These are phyloP conservation scores for Rotaria sp. DNA, from an alignment of 2,888 invertebrate genomes.

Conservation along the genomic window DNA sequence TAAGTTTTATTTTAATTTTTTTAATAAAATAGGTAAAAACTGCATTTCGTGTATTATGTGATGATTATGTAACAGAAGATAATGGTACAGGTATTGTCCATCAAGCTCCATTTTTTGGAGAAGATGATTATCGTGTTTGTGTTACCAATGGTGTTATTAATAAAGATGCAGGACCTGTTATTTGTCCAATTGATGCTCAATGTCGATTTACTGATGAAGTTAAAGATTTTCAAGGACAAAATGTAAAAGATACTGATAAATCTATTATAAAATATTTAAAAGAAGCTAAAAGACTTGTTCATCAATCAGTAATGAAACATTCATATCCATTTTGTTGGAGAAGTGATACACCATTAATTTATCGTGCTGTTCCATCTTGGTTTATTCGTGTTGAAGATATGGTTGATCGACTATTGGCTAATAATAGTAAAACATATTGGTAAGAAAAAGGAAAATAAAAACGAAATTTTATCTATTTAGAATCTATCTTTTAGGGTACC, in stretches of 20 bases:
- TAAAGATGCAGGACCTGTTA: slow-evolving; percentile 71
- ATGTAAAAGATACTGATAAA: slow-evolving; percentile 96
- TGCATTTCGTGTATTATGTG: slow-evolving; percentile 75
- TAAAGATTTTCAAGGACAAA: slow-evolving; percentile 74
- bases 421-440: slow-evolving; percentile 86
- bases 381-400: slow-evolving; percentile 89
- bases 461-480: slow-evolving; percentile 49
- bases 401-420: slow-evolving; percentile 69
- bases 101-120: slow-evolving; percentile 97
- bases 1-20: slow-evolving; percentile 44
- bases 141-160: slow-evolving; percentile 69
- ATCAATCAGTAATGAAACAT: slow-evolving; percentile 73
- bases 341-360: slow-evolving; percentile 93
- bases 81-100: slow-evolving; percentile 96
- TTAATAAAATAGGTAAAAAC: slow-evolving; percentile 54
- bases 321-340: slow-evolving; percentile 99
- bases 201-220: slow-evolving; percentile 79
- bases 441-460: slow-evolving; percentile 40
- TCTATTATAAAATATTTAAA: slow-evolving; percentile 78
- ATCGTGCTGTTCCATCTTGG: slow-evolving; percentile 96
- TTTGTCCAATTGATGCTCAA: slow-evolving; percentile 88
- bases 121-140: slow-evolving; percentile 79
- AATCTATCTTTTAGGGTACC: slow-evolving; percentile 64
- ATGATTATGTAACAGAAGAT: slow-evolving; percentile 86
- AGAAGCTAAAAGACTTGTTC: slow-evolving; percentile 67